Evolutionary conservation across 2,888 invertebrate genomes (phyloP).

Genomic region (Pterostichus niger): DNA sequence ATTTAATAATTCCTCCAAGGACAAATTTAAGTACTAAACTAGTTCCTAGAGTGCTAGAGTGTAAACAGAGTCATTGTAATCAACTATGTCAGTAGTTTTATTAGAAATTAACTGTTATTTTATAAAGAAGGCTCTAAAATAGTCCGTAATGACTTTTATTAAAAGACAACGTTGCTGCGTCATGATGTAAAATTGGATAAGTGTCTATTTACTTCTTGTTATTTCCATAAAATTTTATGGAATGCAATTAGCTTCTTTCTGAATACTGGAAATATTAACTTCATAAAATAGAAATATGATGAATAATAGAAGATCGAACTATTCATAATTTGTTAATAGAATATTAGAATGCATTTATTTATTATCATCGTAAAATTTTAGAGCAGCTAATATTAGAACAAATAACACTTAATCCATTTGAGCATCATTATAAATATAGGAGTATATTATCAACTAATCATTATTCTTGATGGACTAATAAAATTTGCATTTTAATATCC

Average conservation of each 20-base stretch:
- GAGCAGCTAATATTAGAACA: too few relatives aligned
- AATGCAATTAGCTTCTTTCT: conserved; percentile 32
- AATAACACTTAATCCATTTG: too few relatives aligned
- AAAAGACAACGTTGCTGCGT: conserved; percentile 37
- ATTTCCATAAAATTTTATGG: conserved; percentile 31
- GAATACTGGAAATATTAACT: conserved; percentile 10
- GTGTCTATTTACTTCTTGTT: conserved; percentile 32
- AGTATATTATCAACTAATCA: too few relatives aligned
- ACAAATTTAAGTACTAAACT: conserved; percentile 18
- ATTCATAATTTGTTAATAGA: too few relatives aligned
- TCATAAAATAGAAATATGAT: neutral
- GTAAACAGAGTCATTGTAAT: conserved; percentile 29
- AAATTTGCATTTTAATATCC: conserved; percentile 3
- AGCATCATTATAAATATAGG: too few relatives aligned
- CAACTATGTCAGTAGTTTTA: conserved; percentile 45
- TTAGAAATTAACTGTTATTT: conserved; percentile 51
- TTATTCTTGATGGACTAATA: neutral
- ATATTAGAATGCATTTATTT: too few relatives aligned
- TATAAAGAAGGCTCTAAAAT: conserved; percentile 31
- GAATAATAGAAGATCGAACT: neutral
- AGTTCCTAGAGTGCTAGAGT: neutral
- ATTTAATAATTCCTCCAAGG: conserved; percentile 40
- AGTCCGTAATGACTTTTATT: conserved; percentile 28
- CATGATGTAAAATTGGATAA: conserved; percentile 42
- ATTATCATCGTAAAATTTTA: too few relatives aligned